These are phyloP conservation scores for Quadriops clusia DNA, from an alignment of 2,888 invertebrate genomes.

Conservation along the genomic window DNA sequence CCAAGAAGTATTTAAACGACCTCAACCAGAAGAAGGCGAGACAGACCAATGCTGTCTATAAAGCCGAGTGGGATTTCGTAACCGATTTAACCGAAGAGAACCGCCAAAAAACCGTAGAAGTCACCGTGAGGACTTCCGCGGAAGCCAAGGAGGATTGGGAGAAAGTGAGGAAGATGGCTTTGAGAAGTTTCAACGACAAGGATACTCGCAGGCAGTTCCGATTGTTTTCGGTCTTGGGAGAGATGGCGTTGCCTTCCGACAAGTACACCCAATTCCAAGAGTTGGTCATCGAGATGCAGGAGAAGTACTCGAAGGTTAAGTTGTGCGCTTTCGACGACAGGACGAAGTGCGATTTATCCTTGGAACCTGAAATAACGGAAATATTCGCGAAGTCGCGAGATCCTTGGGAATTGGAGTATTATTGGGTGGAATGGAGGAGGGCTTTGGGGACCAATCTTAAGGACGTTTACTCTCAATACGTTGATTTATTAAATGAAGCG, in stretches of 20 bases:
- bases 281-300: conserved; percentile 59
- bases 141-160: conserved; percentile 53
- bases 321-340: conserved; percentile 57
- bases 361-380: conserved; percentile 66
- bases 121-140: too few relatives aligned
- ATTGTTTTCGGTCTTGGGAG: conserved; percentile 58
- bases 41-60: too few relatives aligned
- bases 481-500: conserved; percentile 56
- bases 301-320: conserved; percentile 65
- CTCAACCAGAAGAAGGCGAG: too few relatives aligned
- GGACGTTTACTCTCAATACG: conserved; percentile 51
- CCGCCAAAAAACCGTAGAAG: too few relatives aligned
- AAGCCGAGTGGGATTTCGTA: too few relatives aligned
- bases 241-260: conserved; percentile 57
- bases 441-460: conserved; percentile 54
- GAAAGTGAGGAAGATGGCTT: conserved; percentile 56
- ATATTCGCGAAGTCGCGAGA: conserved; percentile 57
- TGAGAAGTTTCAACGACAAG: conserved; percentile 59
- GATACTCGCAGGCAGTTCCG: conserved; percentile 63
- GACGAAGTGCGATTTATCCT: conserved; percentile 46
- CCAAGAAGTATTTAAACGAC: too few relatives aligned
- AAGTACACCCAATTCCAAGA: conserved; percentile 50
- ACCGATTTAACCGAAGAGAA: too few relatives aligned
- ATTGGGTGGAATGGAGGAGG: conserved; percentile 72
- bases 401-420: conserved; percentile 62